phyloP scores from a whole-genome alignment of 2,888 invertebrate genomes.

The Ferdinandea cuprea region DNA sequence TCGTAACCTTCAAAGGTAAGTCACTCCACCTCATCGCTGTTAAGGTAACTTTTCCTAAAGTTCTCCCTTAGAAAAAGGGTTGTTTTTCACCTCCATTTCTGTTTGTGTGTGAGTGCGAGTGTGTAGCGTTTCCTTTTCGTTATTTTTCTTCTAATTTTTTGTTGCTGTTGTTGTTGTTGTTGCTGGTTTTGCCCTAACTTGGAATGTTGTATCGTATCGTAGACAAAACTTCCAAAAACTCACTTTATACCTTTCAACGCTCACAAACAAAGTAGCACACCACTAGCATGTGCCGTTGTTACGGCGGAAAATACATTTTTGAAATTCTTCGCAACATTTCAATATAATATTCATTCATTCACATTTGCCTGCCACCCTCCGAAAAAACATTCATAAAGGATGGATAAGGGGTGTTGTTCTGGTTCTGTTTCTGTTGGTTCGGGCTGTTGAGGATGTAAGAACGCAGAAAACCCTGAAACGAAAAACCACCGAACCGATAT shows the following conservation, averaged over 20 bases:
- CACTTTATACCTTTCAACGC: slow-evolving; percentile 72
- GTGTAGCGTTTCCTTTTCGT: slow-evolving; percentile 20
- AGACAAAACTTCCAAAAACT: slow-evolving; percentile 74
- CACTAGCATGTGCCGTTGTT: slow-evolving; percentile 49
- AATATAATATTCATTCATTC: slow-evolving; percentile 71
- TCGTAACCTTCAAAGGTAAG: slow-evolving; percentile 60
- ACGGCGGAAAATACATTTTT: slow-evolving; percentile 73
- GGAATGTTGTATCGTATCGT: slow-evolving; percentile 68
- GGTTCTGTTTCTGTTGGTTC: too few relatives aligned
- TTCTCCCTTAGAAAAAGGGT: slow-evolving; percentile 45
- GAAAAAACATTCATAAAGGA: slow-evolving; percentile 32
- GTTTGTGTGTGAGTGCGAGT: too few relatives aligned
- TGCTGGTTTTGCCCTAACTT: slow-evolving; percentile 42
- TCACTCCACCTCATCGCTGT: slow-evolving; percentile 8
- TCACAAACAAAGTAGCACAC: slow-evolving; percentile 68
- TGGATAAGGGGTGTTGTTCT: slow-evolving; percentile 4
- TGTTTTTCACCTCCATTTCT: neutral
- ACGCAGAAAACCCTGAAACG: slow-evolving; percentile 36
- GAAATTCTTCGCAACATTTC: slow-evolving; percentile 75
- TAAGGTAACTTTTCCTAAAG: slow-evolving; percentile 17
- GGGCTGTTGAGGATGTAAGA: neutral
- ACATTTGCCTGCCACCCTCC: slow-evolving; percentile 44
- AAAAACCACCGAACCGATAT: slow-evolving; percentile 62
- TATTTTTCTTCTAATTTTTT: slow-evolving; percentile 12
- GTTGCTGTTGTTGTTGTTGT: too few relatives aligned